Evolutionary conservation across 2,797 vertebrate genomes (phyloP).

Genomic region (Podarcis lilfordi): DNA sequence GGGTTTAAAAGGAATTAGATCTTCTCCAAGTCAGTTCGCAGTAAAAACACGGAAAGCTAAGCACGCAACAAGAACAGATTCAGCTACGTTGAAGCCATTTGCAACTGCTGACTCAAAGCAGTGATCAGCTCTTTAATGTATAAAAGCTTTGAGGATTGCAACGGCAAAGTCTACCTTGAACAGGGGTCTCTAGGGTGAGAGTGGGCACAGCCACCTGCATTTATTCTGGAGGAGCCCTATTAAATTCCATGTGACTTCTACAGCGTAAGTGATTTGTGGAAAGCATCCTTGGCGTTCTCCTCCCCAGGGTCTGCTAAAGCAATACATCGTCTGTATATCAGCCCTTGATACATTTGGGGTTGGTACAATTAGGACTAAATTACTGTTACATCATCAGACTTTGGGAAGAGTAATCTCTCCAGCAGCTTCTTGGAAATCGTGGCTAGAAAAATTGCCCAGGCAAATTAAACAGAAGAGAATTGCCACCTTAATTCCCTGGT

Average conservation of each 20-base stretch:
- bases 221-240: background rate
- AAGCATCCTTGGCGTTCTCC: background rate
- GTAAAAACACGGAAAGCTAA: background rate
- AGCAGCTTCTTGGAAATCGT: conserved; percentile 3
- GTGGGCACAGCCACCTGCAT: background rate
- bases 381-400: conserved; percentile 4
- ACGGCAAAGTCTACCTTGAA: background rate
- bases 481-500: background rate
- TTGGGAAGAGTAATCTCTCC: background rate
- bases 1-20: background rate
- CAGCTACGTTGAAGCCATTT: background rate
- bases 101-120: background rate
- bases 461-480: background rate
- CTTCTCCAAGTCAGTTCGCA: background rate
- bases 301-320: conserved; percentile 2
- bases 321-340: background rate
- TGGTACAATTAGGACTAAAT: conserved; percentile 10
- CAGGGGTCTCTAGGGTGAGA: background rate
- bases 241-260: background rate
- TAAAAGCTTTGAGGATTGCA: background rate
- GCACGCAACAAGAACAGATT: background rate
- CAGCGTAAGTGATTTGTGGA: conserved; percentile 11
- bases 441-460: background rate
- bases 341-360: conserved; percentile 2
- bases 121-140: background rate